phyloP scores from a whole-genome alignment of 2,888 invertebrate species.

The Leptinotarsa haldemani region DNA sequence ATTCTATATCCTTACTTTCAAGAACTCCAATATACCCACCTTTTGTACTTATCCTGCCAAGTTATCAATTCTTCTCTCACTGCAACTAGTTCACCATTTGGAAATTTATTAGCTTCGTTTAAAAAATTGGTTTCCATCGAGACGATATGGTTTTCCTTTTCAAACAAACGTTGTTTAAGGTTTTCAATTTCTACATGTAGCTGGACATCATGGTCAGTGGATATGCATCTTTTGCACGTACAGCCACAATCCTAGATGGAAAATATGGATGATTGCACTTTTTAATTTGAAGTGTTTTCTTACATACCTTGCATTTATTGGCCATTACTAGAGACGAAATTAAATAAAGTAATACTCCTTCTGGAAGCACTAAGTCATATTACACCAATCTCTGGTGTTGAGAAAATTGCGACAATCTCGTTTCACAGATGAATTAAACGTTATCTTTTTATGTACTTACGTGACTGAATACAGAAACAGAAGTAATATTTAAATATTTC shows the following conservation, averaged over 20 bases:
- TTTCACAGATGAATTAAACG: not conserved
- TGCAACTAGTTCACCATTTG: slow-evolving; percentile 79
- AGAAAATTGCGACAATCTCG: not conserved
- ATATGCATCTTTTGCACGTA: slow-evolving; percentile 69
- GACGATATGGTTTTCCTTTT: slow-evolving; percentile 85
- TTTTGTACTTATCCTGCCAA: slow-evolving; percentile 94
- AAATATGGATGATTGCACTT: not conserved
- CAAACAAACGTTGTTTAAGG: slow-evolving; percentile 82
- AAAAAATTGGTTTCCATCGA: slow-evolving; percentile 89
- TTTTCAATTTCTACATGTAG: slow-evolving; percentile 89
- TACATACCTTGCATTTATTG: slow-evolving; percentile 49
- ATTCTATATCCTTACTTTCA: too few species aligned
- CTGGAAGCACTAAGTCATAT: slow-evolving; percentile 36
- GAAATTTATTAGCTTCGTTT: slow-evolving; percentile 71
- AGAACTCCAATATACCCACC: slow-evolving; percentile 64
- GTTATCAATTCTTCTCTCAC: slow-evolving; percentile 85
- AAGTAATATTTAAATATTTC: not conserved
- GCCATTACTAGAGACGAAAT: slow-evolving; percentile 37
- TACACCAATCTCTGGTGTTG: slow-evolving; percentile 5
- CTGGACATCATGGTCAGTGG: slow-evolving; percentile 71
- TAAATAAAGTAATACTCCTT: slow-evolving; percentile 34
- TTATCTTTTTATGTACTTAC: not conserved
- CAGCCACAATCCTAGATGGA: slow-evolving; percentile 72
- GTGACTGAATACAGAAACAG: not conserved
- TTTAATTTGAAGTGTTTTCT: not conserved